Conservation (phyloP, 2,888 invertebrate species). For the Apantesis nais region DNA sequence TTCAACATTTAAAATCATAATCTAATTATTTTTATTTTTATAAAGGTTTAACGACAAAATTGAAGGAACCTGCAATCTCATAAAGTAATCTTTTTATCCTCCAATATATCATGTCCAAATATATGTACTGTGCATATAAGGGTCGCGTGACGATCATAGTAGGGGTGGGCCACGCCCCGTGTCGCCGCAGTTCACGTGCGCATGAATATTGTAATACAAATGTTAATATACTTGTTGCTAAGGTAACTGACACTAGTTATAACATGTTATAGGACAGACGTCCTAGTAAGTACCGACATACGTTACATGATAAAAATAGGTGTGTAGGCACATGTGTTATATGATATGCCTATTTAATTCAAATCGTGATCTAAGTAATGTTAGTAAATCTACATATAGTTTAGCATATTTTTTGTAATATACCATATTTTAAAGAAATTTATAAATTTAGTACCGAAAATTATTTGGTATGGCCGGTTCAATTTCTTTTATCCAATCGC, state of each 20-base stretch:
- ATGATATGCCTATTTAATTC: too few relatives aligned
- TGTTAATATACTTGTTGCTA: constrained; percentile 28
- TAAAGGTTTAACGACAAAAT: not conserved
- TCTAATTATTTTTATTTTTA: not conserved
- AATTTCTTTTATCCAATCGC: too few relatives aligned
- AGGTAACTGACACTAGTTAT: constrained; percentile 14
- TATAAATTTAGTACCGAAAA: too few relatives aligned
- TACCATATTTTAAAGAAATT: too few relatives aligned
- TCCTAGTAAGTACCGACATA: not conserved
- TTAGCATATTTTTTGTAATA: too few relatives aligned
- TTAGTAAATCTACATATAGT: too few relatives aligned
- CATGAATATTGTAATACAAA: constrained; percentile 31
- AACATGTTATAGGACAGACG: not conserved
- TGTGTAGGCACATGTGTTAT: too few relatives aligned
- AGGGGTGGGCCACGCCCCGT: constrained; percentile 30
- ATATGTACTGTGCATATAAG: constrained; percentile 23
- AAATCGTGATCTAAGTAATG: too few relatives aligned
- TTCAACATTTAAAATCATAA: too few relatives aligned
- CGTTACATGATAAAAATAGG: too few relatives aligned
- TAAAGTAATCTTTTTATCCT: not conserved
- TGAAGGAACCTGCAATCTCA: not conserved
- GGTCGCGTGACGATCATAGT: constrained; percentile 38
- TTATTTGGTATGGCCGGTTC: too few relatives aligned
- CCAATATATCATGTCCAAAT: not conserved
- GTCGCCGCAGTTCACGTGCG: constrained; percentile 17